These are phyloP conservation scores for Danaus plexippus DNA, from an alignment of 1,140 invertebrate species.

Conservation along the genomic window DNA sequence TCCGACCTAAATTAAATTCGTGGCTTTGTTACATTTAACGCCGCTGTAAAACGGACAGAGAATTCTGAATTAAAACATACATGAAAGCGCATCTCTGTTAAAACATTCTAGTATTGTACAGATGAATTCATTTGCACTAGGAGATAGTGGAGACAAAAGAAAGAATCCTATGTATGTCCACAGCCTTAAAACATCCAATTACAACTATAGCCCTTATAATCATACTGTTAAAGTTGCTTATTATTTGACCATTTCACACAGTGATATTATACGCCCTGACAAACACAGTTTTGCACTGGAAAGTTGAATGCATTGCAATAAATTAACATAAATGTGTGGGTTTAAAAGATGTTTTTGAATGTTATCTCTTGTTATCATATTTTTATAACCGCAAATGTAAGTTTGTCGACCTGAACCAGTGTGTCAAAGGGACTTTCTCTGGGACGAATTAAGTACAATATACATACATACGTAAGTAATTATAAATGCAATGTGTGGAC, in stretches of 20 bases:
- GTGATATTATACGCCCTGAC: slow-evolving; percentile 10
- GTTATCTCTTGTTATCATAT: neutral
- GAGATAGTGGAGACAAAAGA: slow-evolving; percentile 25
- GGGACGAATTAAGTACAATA: slow-evolving; percentile 47
- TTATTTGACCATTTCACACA: neutral
- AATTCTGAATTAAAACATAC: slow-evolving; percentile 13
- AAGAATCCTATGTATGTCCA: slow-evolving; percentile 22
- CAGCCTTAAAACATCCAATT: slow-evolving; percentile 6
- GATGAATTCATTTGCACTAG: slow-evolving; percentile 30
- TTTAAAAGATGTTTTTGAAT: slow-evolving; percentile 17
- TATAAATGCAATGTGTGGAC: slow-evolving; percentile 38
- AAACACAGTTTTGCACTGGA: slow-evolving; percentile 13
- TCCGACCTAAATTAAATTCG: slow-evolving; percentile 14
- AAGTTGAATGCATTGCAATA: slow-evolving; percentile 10
- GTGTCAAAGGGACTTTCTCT: slow-evolving; percentile 48
- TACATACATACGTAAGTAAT: slow-evolving; percentile 46
- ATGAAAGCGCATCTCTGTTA: neutral
- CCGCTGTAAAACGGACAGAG: slow-evolving; percentile 12
- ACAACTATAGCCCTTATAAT: slow-evolving; percentile 7
- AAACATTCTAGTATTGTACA: slow-evolving; percentile 8
- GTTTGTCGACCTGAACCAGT: slow-evolving; percentile 23
- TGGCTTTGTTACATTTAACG: slow-evolving; percentile 13
- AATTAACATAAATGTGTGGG: slow-evolving; percentile 11
- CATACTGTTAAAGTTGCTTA: neutral
- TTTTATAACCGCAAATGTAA: slow-evolving; percentile 21